Evolutionary conservation across 2,113 vertebrate genomes (phyloP).

Genomic region (Hippoglossus stenolepis): DNA sequence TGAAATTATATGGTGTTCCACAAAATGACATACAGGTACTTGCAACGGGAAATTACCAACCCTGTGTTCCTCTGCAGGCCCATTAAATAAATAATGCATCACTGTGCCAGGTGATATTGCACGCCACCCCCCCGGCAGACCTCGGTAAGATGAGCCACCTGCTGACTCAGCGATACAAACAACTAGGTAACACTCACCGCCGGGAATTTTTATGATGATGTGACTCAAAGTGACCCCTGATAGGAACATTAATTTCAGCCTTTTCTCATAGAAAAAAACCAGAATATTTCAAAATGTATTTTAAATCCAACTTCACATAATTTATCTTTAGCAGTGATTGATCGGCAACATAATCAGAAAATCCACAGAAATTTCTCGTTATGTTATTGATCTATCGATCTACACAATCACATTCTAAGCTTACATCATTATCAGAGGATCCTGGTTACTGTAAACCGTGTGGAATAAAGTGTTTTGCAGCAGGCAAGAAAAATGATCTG

Average conservation of each 20-base stretch:
- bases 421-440: too few species aligned
- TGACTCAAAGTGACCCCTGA: slow-evolving; percentile 5
- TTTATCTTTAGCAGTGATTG: too few species aligned
- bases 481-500: too few species aligned
- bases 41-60: slow-evolving; percentile 13
- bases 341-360: too few species aligned
- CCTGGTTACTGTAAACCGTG: too few species aligned
- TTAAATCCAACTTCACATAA: too few species aligned
- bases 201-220: slow-evolving; percentile 27
- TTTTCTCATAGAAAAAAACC: too few species aligned
- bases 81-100: slow-evolving; percentile 75
- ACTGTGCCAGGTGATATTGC: slow-evolving; percentile 70
- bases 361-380: too few species aligned
- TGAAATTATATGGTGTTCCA: slow-evolving; percentile 26
- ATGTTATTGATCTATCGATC: too few species aligned
- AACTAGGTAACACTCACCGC: slow-evolving; percentile 13
- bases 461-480: too few species aligned
- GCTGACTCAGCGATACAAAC: slow-evolving; percentile 42
- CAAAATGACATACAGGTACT: slow-evolving; percentile 24
- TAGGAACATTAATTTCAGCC: neutral
- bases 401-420: too few species aligned
- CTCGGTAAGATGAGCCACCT: slow-evolving; percentile 57
- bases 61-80: slow-evolving; percentile 39
- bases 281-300: too few species aligned
- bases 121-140: slow-evolving; percentile 29